phyloP scores from a whole-genome alignment of 2,888 invertebrate genomes.

The Ceraclea dissimilis region DNA sequence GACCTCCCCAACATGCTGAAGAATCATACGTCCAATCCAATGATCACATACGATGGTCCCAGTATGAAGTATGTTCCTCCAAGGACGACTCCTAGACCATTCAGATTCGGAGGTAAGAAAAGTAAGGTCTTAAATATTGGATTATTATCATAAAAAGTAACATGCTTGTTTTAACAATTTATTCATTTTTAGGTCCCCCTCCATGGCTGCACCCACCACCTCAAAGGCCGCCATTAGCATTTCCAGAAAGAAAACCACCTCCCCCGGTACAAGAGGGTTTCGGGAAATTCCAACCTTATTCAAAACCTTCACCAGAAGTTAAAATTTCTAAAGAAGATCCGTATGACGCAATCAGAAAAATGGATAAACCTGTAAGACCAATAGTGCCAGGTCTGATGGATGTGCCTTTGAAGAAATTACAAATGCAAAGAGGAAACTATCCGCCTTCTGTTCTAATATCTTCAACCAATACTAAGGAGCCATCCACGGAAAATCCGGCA shows the following conservation, averaged over 20 bases:
- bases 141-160: not conserved
- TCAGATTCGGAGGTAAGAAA: slow-evolving; percentile 15
- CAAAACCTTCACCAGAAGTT: slow-evolving; percentile 7
- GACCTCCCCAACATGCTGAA: slow-evolving; percentile 67
- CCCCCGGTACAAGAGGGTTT: slow-evolving; percentile 6
- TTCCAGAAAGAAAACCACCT: slow-evolving; percentile 1
- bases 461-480: slow-evolving; percentile 18
- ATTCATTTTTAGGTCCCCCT: slow-evolving; percentile 17
- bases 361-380: slow-evolving; percentile 27
- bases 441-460: slow-evolving; percentile 7
- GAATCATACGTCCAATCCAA: slow-evolving; percentile 41
- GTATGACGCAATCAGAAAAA: slow-evolving; percentile 17
- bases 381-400: slow-evolving; percentile 36
- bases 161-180: no score
- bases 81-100: slow-evolving; percentile 34
- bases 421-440: slow-evolving; percentile 23
- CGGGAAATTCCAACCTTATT: slow-evolving; percentile 18
- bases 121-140: not conserved
- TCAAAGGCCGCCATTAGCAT: slow-evolving; percentile 5
- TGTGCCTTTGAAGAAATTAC: slow-evolving; percentile 18
- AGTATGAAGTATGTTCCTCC: slow-evolving; percentile 29
- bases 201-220: slow-evolving; percentile 17
- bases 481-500: slow-evolving; percentile 14
- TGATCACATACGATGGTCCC: slow-evolving; percentile 36
- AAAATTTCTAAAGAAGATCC: slow-evolving; percentile 19